Base-by-base conservation (phyloP, 2,888 invertebrate genomes). In the Smittia aterrima region DNA sequence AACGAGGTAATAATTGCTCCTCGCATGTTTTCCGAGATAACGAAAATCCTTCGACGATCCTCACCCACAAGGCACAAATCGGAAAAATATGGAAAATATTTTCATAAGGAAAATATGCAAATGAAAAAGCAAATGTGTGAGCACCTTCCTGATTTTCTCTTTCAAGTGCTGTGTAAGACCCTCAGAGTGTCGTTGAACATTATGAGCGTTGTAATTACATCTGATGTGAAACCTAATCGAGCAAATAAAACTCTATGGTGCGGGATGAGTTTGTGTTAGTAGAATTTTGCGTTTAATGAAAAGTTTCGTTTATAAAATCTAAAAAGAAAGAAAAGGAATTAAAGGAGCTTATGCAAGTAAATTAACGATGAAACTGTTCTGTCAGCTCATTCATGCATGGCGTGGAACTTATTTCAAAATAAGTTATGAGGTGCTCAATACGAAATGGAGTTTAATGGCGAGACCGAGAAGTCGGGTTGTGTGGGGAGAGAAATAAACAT, bases 81-180 rank as follows among this genome's bases (percentile, higher is more conserved):
- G 47, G 47, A 47, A 47, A 47, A 47, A 47, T 47, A 47, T 47
- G 47, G 47, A 47, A 47, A 47, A 47, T 9, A 9, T 47, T 47
- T 47, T 32, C 32, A 32, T 32, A 32, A 6, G 32, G 32, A 32
- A 32, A 32, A 32, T 32, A 32, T 32, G 32, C 32, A 32, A 32
- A 32, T 32, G n/a, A n/a, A n/a, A n/a, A n/a, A n/a, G n/a, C n/a
- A n/a, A n/a, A n/a, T n/a, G n/a, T n/a, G 32, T 32, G 32, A 32
- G 4, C 32, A 32, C 32, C 32, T 32, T 32, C 32, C 32, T 32
- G 32, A 3, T 47, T 9, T n/a, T 47, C 38, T 38, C 38, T 4
- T 16, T 47, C n/a, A 47, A 47, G 53, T 47, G n/a, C 32, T 32
- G 32, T 32, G 32, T 32, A 32, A 32, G 32, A 32, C 32, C 32